phyloP scores from a whole-genome alignment of 2,888 invertebrate genomes.

The Mylabris sibirica region DNA sequence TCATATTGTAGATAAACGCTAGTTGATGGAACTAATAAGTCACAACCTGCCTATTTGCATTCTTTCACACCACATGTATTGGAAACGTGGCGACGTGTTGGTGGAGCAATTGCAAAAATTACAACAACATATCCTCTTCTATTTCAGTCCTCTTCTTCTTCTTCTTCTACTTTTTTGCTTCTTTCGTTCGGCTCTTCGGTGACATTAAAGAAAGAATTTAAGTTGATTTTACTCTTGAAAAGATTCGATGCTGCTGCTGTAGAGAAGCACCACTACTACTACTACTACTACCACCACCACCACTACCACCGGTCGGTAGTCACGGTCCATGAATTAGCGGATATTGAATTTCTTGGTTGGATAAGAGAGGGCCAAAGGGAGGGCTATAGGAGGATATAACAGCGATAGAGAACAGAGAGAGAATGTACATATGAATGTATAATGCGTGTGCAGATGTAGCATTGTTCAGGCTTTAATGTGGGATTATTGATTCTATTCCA shows the following conservation, averaged over 20 bases:
- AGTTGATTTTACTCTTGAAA: background rate
- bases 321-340: conserved; percentile 28
- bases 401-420: conserved; percentile 15
- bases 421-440: conserved; percentile 53
- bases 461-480: conserved; percentile 52
- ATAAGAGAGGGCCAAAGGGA: conserved; percentile 2
- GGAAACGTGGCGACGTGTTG: conserved; percentile 5
- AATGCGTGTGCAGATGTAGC: conserved; percentile 56
- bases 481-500: conserved; percentile 50
- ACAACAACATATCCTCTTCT: background rate
- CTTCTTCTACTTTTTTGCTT: too few species aligned
- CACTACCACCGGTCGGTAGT: conserved; percentile 20
- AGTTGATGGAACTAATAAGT: conserved; percentile 34
- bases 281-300: background rate
- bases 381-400: background rate
- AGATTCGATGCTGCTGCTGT: too few species aligned
- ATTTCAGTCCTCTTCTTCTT: too few species aligned
- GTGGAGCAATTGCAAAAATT: conserved; percentile 1
- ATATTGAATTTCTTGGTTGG: conserved; percentile 32
- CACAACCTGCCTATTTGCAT: conserved; percentile 30
- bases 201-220: background rate
- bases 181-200: too few species aligned
- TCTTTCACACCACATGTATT: conserved; percentile 32
- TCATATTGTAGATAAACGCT: conserved; percentile 28
- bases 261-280: too few species aligned